Evolutionary conservation across 1,140 invertebrate species (phyloP).

Genomic region (Monochamus saltuarius): DNA sequence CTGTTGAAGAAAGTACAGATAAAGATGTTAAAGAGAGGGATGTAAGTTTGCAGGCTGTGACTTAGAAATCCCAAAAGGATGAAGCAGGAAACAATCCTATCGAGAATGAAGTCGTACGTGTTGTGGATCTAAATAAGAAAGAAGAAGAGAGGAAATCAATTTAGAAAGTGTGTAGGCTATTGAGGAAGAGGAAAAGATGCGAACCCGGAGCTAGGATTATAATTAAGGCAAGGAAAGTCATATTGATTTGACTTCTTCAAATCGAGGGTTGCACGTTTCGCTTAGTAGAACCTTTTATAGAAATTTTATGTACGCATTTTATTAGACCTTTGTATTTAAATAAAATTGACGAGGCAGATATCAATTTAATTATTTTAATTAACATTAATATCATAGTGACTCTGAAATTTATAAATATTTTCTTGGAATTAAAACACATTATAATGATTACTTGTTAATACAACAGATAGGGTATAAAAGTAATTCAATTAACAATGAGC

Average conservation of each 20-base stretch:
- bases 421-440: too few relatives aligned
- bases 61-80: background rate
- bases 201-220: constrained; percentile 26
- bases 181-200: constrained; percentile 37
- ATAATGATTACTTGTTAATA: too few relatives aligned
- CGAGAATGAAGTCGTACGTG: constrained; percentile 19
- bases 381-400: too few relatives aligned
- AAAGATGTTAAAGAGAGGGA: constrained; percentile 26
- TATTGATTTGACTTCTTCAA: background rate
- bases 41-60: constrained; percentile 27
- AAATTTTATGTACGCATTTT: too few relatives aligned
- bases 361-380: too few relatives aligned
- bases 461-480: too few relatives aligned
- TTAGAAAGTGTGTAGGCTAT: constrained; percentile 15
- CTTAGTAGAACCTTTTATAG: too few relatives aligned
- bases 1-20: constrained; percentile 30
- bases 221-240: constrained; percentile 18
- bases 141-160: constrained; percentile 9
- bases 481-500: too few relatives aligned
- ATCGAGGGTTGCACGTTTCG: too few relatives aligned
- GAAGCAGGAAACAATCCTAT: background rate
- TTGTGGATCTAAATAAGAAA: constrained; percentile 12
- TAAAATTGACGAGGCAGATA: too few relatives aligned
- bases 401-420: too few relatives aligned
- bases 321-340: too few relatives aligned